phyloP scores from a whole-genome alignment of 2,113 vertebrate species.

The Toxotes jaculatrix region DNA sequence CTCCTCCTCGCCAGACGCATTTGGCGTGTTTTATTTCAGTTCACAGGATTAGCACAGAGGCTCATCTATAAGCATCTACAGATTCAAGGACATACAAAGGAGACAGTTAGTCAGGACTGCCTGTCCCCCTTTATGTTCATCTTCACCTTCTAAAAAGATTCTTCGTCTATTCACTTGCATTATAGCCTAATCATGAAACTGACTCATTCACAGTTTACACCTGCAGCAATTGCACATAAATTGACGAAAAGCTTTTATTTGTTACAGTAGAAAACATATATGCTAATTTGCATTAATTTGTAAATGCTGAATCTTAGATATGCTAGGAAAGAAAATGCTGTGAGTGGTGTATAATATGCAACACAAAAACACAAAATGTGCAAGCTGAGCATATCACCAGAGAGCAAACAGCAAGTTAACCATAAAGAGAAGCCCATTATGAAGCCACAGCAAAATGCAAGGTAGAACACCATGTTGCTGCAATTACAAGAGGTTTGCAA shows the following conservation, averaged over 20 bases:
- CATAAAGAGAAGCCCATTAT: background rate
- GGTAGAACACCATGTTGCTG: background rate
- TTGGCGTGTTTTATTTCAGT: slow-evolving; percentile 49
- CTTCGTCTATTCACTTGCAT: background rate
- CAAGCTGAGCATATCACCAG: background rate
- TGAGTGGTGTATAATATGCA: background rate
- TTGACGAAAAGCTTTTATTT: too few species aligned
- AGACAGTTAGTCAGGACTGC: background rate
- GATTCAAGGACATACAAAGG: slow-evolving; percentile 58
- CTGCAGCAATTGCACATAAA: too few species aligned
- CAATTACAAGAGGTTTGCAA: background rate
- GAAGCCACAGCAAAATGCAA: background rate
- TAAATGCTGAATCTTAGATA: background rate
- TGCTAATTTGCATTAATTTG: background rate
- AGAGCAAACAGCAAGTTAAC: background rate
- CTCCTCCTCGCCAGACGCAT: slow-evolving; percentile 51
- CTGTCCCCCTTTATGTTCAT: background rate
- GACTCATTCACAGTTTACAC: background rate
- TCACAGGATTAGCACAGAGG: slow-evolving; percentile 7
- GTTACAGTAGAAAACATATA: too few species aligned
- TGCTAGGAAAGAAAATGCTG: background rate
- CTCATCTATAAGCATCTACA: slow-evolving; percentile 32
- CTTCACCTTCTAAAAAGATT: background rate
- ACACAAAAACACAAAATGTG: background rate
- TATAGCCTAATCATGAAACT: background rate